Evolutionary conservation across 2,888 invertebrate species (phyloP), one percentile per base, ranked within the genome.

Genomic region (Papilio elwesi): DNA sequence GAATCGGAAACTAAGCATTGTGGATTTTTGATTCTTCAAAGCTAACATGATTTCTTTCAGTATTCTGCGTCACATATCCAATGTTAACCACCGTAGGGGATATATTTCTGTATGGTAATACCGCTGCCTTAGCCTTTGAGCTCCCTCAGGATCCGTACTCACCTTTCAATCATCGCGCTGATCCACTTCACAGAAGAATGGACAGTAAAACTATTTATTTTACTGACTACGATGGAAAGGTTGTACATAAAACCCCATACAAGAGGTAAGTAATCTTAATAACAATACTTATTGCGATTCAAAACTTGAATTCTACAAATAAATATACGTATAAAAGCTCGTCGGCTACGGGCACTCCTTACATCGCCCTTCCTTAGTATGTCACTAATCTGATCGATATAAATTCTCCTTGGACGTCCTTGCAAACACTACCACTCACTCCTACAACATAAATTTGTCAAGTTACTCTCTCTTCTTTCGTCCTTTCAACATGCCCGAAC

Each of bases 81-180:
- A 91, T 93, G 53, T 82, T 95, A 69, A 82, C 91, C 2, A 77
- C 87, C 0, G 95, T 95, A 4, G 92, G 94, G 0, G 94, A 95
- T 74, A 94, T 95, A 64, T 95, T 96, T 75, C 94, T 96, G 11
- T 91, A 96, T 80, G 97, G 97, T 0, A 94, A 95, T 66, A 97
- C 97, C 0, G 96, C 96, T 0, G 97, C 97, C 0, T 87, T 97
- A 79, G 97, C 97, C 3, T 97, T 96, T 94, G 96, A 97, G 81
- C 85, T 97, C 59, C 97, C 97, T 0, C 96, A 96, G 76, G 95
- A 95, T 75, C 95, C 92, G 0, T 94, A 94, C 77, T 93, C 93
- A 0, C 94, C 93, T 0, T 94, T 90, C 74, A 76, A 85, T 59
- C 93, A 94, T 66, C 84, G 85, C 6, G 94, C 90, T 0, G 94